Base-by-base conservation (phyloP, 1,140 invertebrate genomes). In the Pseudoatta argentina region DNA sequence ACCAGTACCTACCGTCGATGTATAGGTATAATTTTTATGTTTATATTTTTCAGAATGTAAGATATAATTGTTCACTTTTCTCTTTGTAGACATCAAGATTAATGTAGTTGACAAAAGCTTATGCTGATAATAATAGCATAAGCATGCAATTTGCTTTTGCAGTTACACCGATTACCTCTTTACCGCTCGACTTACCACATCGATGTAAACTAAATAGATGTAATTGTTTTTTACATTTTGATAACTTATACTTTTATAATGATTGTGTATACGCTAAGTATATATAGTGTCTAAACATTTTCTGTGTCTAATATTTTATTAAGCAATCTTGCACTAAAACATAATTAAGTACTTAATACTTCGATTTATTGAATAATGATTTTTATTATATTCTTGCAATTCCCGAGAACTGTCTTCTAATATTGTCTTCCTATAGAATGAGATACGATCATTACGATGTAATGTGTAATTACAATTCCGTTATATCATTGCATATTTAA, bases 221-320 rank as follows among this genome's bases (percentile, higher is more conserved):
- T 44, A 44, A 44, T 21, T 30, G 69, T 57, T 83, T 75, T 83
- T 27, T 75, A 63, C 55, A 24, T 83, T 48, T 83, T 61, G 69
- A 83, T 83, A 73, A 75, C 48, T 81, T 83, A 73, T 83, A 63
- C 72, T 83, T 83, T 83, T 83, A 83, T 83, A 83, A 44, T 44
- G 24, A 83, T 61, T 75, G 69, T 61, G 69, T 75, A 48, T 30
- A n/a, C 30, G n/a, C 44, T 83, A 51, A 18, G 53, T 61, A 30
- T 81, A 57, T 24, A 44, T 27, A 21, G 6, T 48, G 21, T 39
- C 6, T 34, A 39, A 59, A 27, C 8, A 10, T 69, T 16, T 69
- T 57, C 12, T 27, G 4, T 30, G 12, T 63, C 30, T 18, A 12
- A 51, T 34, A 44, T 51, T 75, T 73, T 21, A 59, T 75, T 8